phyloP scores from a whole-genome alignment of 2,113 vertebrate species.

The Myiozetetes cayanensis region DNA sequence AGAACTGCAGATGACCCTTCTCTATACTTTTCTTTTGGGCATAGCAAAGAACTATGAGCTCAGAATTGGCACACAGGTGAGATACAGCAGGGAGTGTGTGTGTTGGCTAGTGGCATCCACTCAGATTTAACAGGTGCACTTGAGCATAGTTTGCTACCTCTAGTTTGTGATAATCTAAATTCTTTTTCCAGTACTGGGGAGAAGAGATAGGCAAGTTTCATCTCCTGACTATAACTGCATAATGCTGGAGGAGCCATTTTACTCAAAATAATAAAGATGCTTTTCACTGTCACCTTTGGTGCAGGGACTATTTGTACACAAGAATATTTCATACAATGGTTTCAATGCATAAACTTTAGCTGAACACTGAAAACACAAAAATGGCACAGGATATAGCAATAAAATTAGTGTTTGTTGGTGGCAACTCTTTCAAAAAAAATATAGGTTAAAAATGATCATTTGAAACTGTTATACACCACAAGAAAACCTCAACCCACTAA shows the following conservation, averaged over 20 bases:
- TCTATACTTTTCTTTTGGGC: background rate
- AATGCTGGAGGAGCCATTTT: background rate
- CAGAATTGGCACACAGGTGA: background rate
- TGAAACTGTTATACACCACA: background rate
- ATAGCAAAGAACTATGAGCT: background rate
- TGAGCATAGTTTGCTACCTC: background rate
- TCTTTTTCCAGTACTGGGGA: background rate
- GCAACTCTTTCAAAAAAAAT: background rate
- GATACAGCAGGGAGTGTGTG: background rate
- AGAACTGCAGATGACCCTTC: background rate
- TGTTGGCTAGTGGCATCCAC: background rate
- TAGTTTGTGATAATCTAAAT: background rate
- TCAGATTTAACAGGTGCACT: background rate
- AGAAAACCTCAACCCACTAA: fast-evolving
- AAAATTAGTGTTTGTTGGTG: background rate
- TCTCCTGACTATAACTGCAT: background rate
- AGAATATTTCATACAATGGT: background rate
- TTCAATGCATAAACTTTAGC: background rate
- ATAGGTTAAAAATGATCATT: background rate
- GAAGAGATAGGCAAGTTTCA: background rate
- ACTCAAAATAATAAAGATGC: background rate
- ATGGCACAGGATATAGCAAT: background rate
- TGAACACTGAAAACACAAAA: background rate
- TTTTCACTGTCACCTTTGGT: background rate
- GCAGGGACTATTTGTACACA: background rate